Percentiles rank a stretch among this genome's conserved stretches.
These are phyloP conservation scores for Oenanthe oenanthe DNA, from an alignment of 2,113 vertebrate genomes.

Conservation along the genomic window DNA sequence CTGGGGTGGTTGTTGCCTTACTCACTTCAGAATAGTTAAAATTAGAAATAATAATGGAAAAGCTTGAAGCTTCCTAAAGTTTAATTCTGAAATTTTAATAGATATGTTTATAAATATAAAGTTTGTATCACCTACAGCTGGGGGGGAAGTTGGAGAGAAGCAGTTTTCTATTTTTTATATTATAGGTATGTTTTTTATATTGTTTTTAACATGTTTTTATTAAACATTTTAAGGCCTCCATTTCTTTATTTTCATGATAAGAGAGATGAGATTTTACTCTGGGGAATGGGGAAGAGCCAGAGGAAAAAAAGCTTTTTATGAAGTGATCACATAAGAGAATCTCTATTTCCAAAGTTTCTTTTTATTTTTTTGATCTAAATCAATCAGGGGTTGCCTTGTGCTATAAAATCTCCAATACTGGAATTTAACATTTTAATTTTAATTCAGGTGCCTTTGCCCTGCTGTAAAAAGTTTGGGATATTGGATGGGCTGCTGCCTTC, in stretches of 20 bases:
- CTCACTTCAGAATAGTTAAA: background rate
- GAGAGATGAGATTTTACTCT: background rate
- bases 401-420: background rate
- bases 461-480: background rate
- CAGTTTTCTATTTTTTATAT: background rate
- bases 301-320: background rate
- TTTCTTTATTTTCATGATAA: background rate
- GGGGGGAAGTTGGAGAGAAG: background rate
- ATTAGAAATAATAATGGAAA: background rate
- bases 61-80: background rate
- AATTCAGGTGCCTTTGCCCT: background rate
- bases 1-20: background rate
- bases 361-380: background rate
- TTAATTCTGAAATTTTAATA: background rate
- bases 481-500: background rate
- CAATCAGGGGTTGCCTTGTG: background rate
- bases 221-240: background rate
- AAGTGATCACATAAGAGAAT: background rate
- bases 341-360: background rate
- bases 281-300: background rate
- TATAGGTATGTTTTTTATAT: rapidly evolving
- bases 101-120: background rate
- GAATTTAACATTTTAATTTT: background rate
- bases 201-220: background rate
- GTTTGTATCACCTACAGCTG: background rate